Conservation (phyloP, 53 echinoderm and acorn worm species). For the Arbacia lixula region DNA sequence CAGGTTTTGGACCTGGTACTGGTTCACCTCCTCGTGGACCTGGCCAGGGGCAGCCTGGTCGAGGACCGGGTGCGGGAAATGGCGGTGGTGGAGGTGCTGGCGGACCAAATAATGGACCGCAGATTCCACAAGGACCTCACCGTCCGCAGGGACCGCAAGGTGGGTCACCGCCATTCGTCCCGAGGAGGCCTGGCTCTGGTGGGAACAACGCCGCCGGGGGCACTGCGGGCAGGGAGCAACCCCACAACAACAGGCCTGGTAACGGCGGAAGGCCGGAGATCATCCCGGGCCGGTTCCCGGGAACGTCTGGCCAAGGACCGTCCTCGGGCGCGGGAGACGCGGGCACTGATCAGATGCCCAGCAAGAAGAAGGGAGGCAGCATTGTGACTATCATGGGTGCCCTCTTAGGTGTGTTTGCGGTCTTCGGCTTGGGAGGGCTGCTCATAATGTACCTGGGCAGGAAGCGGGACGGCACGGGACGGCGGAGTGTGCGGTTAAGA, state of each 20-base stretch:
- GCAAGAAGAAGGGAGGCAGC: not conserved
- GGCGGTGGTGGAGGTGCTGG: slow-evolving; percentile 12
- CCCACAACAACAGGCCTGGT: slow-evolving; percentile 25
- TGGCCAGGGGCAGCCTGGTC: not conserved
- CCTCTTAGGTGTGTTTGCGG: slow-evolving; percentile 21
- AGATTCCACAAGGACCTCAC: slow-evolving; percentile 9
- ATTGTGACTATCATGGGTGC: slow-evolving; percentile 42
- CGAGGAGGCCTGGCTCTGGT: not conserved
- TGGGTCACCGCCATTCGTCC: not conserved
- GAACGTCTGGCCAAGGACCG: not conserved
- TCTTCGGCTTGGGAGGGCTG: slow-evolving; percentile 12
- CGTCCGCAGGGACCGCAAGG: not conserved
- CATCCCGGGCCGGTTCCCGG: slow-evolving; percentile 2
- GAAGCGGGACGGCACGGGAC: slow-evolving; percentile 15
- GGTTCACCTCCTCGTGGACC: not conserved
- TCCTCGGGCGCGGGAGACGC: not conserved
- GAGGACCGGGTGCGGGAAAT: not conserved
- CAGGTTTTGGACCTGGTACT: slow-evolving; percentile 16
- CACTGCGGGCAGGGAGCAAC: slow-evolving; percentile 4
- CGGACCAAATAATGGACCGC: slow-evolving; percentile 18
- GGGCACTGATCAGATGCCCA: not conserved
- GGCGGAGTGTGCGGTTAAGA: slow-evolving; percentile 30
- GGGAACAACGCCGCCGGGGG: slow-evolving; percentile 4
- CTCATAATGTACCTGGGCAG: slow-evolving; percentile 38
- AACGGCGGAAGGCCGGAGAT: slow-evolving; percentile 13